These are phyloP conservation scores for Amblyraja radiata DNA, from an alignment of 2,797 vertebrate genomes.

Conservation along the genomic window DNA sequence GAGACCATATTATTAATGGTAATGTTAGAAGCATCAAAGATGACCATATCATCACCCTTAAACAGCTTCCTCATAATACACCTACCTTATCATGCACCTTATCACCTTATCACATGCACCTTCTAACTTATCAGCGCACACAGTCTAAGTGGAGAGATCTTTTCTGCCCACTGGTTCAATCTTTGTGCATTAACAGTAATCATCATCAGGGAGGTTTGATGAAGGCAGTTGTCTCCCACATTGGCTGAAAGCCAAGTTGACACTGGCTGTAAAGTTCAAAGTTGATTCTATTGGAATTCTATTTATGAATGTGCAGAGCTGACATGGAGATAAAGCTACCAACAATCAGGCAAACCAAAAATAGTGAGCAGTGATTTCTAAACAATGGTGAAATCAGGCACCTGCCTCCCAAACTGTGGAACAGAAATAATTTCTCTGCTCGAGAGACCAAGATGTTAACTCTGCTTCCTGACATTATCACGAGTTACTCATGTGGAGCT, in stretches of 20 bases:
- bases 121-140: no score
- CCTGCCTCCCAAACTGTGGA: not conserved
- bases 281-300: not conserved
- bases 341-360: not conserved
- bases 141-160: not conserved
- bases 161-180: not conserved
- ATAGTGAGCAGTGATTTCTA: not conserved
- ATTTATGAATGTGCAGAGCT: not conserved
- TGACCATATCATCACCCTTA: no score
- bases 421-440: slow-evolving; percentile 7
- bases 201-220: not conserved
- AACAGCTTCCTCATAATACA: no score
- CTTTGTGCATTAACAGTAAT: not conserved
- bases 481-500: not conserved
- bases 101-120: no score
- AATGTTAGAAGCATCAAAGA: no score
- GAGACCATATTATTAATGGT: no score
- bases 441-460: not conserved
- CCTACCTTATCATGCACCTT: no score
- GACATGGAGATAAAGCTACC: not conserved
- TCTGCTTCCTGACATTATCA: not conserved
- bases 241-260: not conserved
- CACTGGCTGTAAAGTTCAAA: not conserved
- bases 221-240: not conserved
- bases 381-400: not conserved